These are phyloP conservation scores for Torymus texanus DNA, from an alignment of 2,888 invertebrate genomes.

Conservation along the genomic window DNA sequence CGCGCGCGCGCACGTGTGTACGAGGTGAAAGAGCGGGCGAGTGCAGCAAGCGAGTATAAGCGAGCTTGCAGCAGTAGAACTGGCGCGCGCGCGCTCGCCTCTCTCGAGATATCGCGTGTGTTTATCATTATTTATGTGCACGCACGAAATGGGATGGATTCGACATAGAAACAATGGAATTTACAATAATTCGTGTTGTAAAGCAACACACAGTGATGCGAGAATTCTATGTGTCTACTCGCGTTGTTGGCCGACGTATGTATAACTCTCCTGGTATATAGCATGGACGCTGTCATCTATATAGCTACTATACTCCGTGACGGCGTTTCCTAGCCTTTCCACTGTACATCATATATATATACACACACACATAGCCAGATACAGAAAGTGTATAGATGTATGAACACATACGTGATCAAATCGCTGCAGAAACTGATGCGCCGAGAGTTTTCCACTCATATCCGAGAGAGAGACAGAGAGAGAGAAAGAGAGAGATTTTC, in stretches of 20 bases:
- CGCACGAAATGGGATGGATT: slow-evolving; percentile 34
- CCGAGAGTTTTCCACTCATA: slow-evolving; percentile 11
- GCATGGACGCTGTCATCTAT: slow-evolving; percentile 3
- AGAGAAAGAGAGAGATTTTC: slow-evolving; percentile 32
- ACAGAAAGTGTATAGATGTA: too few relatives aligned
- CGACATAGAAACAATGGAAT: slow-evolving; percentile 51
- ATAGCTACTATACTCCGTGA: background rate
- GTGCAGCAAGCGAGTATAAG: background rate
- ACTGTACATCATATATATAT: too few relatives aligned
- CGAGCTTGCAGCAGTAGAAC: too few relatives aligned
- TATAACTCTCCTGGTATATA: background rate
- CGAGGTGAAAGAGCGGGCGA: background rate
- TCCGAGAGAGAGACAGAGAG: background rate
- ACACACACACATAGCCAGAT: too few relatives aligned
- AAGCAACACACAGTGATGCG: background rate
- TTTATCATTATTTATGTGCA: slow-evolving; percentile 53
- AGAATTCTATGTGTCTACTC: too few relatives aligned
- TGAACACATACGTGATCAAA: too few relatives aligned
- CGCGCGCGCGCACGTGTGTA: background rate
- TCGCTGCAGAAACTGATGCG: too few relatives aligned
- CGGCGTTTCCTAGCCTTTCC: slow-evolving; percentile 15
- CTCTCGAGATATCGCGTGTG: slow-evolving; percentile 37
- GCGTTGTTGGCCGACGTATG: background rate
- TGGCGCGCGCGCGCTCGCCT: background rate
- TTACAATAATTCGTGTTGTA: slow-evolving; percentile 47